phyloP scores from a whole-genome alignment of 92 coral and sea anemone species.

The Porites lobata region DNA sequence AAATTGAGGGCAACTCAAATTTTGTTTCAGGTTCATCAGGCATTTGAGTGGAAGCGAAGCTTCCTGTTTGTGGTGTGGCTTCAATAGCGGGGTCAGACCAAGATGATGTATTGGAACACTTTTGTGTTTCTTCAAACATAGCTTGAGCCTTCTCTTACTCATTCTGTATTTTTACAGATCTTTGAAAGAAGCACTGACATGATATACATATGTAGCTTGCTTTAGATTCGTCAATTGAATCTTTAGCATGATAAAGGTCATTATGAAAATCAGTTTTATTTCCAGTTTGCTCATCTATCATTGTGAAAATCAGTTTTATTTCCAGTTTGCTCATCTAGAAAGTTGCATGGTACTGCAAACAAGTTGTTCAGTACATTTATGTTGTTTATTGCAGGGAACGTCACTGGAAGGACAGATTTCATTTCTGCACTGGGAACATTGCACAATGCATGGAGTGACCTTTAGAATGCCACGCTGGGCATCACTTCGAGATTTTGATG shows the following conservation, averaged over 20 bases:
- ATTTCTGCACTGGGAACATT: slow-evolving; percentile 32
- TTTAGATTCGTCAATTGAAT: neutral
- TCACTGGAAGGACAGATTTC: slow-evolving; percentile 27
- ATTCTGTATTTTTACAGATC: slow-evolving; percentile 28
- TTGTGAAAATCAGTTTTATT: slow-evolving; percentile 26
- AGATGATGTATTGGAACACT: neutral
- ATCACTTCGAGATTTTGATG: slow-evolving; percentile 18
- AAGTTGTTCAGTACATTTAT: slow-evolving; percentile 27
- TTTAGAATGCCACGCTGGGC: slow-evolving; percentile 23
- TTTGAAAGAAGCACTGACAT: slow-evolving; percentile 34
- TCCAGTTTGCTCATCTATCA: slow-evolving; percentile 21
- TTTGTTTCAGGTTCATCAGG: neutral
- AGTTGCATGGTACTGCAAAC: slow-evolving; percentile 55
- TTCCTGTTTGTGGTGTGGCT: too few species aligned
- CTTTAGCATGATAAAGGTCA: slow-evolving; percentile 14
- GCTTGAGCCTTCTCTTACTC: slow-evolving; percentile 29
- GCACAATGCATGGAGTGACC: neutral
- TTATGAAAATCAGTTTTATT: slow-evolving; percentile 25
- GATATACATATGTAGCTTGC: slow-evolving; percentile 13
- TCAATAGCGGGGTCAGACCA: neutral
- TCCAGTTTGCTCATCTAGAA: slow-evolving; percentile 24
- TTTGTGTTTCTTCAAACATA: slow-evolving; percentile 1
- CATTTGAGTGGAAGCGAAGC: neutral
- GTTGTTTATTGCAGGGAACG: slow-evolving; percentile 18
- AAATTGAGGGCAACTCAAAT: neutral